Base-by-base conservation (phyloP, 2,797 vertebrate species). In the Phataginus tetradactyla region DNA sequence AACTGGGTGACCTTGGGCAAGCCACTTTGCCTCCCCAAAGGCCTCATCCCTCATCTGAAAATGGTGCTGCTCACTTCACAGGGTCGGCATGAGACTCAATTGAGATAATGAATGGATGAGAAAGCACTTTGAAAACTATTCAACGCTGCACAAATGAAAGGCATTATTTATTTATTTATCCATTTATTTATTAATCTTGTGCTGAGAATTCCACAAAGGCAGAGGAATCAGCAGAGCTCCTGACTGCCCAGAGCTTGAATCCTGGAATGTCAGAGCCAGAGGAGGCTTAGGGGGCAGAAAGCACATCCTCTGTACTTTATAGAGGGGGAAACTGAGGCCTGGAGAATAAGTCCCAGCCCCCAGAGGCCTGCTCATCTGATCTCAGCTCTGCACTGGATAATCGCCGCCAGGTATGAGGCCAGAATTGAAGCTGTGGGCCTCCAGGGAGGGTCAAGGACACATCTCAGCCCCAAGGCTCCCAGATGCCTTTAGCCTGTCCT, bases 321-420 rank as follows among this genome's bases (percentile, higher is more conserved):
- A 63, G 86, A 12, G 45, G 42, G 64, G 57, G 69, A 92, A 92
- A 94, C 77, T 27, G 83, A 97, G 63, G 42, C 64, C 55, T 14
- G 45, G n/a, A 45, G 66, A 77, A 25, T 0, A 17, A 4, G 18
- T 17, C 15, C 37, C 13, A 20, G 37, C 7, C 42, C 72, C 90
- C 14, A 7, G 61, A 3, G 0, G 20, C n/a, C 69, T 66, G 18
- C 68, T 37, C 32, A 3, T 27, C 32, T 42, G 37, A 5, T 32
- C 39, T 34, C 39, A 12, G 9, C 55, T 89, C 74, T 34, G n/a
- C 13, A 7, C n/a, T 29, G 15, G 49, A 71, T 11, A 55, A 77
- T 45, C 61, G 32, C 15, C n/a, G n/a, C 39, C 69, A 91, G 32
- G 7, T 63, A 15, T 57, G 66, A 80, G 42, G 71, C n/a, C 57